Evolutionary conservation across 2,113 vertebrate genomes (phyloP).

Genomic region (Eonycteris spelaea): DNA sequence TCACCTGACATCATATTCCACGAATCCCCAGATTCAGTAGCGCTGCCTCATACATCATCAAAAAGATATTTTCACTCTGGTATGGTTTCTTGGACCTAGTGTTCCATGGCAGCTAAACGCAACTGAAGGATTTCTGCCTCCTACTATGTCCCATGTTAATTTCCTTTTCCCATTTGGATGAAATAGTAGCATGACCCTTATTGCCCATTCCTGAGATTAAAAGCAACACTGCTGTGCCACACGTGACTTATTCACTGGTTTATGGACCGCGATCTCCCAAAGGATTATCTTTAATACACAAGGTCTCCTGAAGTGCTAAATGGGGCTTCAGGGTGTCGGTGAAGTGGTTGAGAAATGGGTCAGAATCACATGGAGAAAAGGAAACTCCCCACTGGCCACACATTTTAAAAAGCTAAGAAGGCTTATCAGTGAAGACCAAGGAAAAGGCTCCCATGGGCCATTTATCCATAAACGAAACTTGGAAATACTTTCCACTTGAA

Average conservation of each 20-base stretch:
- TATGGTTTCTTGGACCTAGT: neutral
- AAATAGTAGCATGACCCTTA: conserved; percentile 60
- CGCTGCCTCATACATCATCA: conserved; percentile 30
- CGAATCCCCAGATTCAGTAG: conserved; percentile 15
- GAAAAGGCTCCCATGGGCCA: conserved; percentile 51
- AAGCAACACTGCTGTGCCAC: neutral
- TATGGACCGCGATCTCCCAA: conserved; percentile 57
- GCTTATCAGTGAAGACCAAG: conserved; percentile 59
- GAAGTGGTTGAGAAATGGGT: conserved; percentile 65
- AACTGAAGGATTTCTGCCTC: conserved; percentile 51
- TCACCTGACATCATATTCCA: conserved; percentile 12
- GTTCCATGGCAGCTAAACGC: conserved; percentile 7
- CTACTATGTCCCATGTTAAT: conserved; percentile 46
- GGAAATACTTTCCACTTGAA: conserved; percentile 59
- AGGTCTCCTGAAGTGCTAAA: conserved; percentile 55
- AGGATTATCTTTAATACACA: conserved; percentile 66
- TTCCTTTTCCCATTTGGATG: conserved; percentile 67
- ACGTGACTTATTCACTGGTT: conserved; percentile 53
- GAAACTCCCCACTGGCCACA: conserved; percentile 53
- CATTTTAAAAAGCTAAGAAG: conserved; percentile 47
- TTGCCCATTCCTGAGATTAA: conserved; percentile 56
- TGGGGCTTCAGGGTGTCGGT: conserved; percentile 17
- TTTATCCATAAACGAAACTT: conserved; percentile 48
- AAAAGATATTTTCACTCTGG: neutral
- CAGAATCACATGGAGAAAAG: conserved; percentile 44